These are phyloP conservation scores for Mythimna vitellina DNA, from an alignment of 2,888 invertebrate genomes.

Conservation along the genomic window DNA sequence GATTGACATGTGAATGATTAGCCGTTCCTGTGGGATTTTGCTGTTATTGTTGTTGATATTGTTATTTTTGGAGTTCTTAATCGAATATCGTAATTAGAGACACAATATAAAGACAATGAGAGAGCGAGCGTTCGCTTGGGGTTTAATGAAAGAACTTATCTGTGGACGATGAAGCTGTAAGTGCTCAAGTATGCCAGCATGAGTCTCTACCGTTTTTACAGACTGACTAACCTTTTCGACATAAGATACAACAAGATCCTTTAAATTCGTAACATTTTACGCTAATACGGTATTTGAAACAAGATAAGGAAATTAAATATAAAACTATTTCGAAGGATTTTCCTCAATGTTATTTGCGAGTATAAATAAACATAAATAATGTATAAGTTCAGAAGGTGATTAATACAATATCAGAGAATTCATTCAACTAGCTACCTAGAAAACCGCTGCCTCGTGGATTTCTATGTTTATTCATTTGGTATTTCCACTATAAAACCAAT, in stretches of 20 bases:
- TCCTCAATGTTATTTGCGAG: constrained; percentile 11
- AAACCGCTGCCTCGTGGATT: constrained; percentile 37
- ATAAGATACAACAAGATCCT: not conserved
- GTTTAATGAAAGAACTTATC: no score
- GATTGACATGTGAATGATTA: constrained; percentile 8
- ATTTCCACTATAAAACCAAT: constrained; percentile 21
- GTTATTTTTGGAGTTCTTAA: no score
- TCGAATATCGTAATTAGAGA: no score
- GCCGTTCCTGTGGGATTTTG: not conserved
- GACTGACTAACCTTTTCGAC: no score
- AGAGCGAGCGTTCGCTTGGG: no score
- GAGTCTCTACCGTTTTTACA: no score
- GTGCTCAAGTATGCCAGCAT: not conserved
- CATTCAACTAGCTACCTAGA: constrained; percentile 28
- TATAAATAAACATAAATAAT: constrained; percentile 19
- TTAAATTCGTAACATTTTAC: not conserved
- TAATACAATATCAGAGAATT: constrained; percentile 36
- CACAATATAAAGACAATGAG: no score
- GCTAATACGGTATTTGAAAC: not conserved
- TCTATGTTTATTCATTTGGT: constrained; percentile 31
- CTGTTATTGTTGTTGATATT: not conserved
- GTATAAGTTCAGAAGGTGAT: constrained; percentile 28
- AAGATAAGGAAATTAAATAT: constrained; percentile 5
- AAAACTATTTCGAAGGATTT: constrained; percentile 22
- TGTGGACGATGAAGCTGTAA: no score